Evolutionary conservation across 2,797 vertebrate species (phyloP).

Genomic region (Tokudaia muenninki): DNA sequence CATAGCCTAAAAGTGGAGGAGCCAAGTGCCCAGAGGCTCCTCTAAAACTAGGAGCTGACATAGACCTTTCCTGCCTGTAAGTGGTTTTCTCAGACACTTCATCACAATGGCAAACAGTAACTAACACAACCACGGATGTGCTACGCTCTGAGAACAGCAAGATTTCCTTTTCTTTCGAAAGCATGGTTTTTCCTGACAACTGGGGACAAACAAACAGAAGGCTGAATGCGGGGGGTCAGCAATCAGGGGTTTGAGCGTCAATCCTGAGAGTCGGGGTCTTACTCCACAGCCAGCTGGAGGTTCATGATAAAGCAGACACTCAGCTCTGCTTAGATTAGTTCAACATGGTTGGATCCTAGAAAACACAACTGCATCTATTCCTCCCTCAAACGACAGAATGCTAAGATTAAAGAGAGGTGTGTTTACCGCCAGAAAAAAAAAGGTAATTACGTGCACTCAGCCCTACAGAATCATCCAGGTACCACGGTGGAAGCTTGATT

Average conservation of each 20-base stretch:
- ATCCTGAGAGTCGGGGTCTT: background rate
- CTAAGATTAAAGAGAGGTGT: conserved; percentile 13
- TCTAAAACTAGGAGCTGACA: background rate
- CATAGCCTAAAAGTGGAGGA: background rate
- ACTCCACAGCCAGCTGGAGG: background rate
- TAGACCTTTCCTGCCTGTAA: background rate
- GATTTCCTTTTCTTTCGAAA: background rate
- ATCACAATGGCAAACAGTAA: background rate
- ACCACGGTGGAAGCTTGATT: conserved; percentile 25
- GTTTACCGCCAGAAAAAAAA: background rate
- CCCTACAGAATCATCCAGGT: background rate
- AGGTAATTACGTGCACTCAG: conserved; percentile 1
- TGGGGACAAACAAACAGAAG: background rate
- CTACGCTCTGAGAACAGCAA: background rate
- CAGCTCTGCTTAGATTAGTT: background rate
- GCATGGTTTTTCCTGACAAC: background rate
- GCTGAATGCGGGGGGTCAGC: background rate
- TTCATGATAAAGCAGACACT: background rate
- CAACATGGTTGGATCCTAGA: background rate
- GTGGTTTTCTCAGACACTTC: background rate
- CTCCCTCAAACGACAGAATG: background rate
- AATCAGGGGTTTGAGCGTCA: background rate
- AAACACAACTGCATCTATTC: background rate
- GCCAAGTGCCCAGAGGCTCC: background rate
- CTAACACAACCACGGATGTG: background rate